Base-by-base conservation (phyloP, 2,888 invertebrate genomes). In the Heliconius erato region DNA sequence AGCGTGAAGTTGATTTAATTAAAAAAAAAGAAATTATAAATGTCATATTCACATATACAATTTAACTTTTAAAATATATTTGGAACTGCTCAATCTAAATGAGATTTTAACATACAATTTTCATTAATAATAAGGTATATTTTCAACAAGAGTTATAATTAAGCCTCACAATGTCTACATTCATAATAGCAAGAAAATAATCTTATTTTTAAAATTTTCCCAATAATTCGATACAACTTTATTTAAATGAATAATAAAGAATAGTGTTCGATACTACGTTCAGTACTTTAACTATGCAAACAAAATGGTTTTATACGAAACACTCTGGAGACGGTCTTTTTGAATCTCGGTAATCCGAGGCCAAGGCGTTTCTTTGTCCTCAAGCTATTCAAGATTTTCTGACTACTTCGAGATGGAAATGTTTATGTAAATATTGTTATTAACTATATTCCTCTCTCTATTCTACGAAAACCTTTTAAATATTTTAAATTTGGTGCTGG, bases 251-350 rank as follows among this genome's bases (percentile, higher is more conserved):
- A 35, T 9, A 63, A 23, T n/a, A 16, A 35, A 23, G 5, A 63
- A 63, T n/a, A 26, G 26, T 63, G 23, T 63, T 76, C 59, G 11
- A 76, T 76, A 63, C 14, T 35, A 40, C n/a, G n/a, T 40, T 59
- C 76, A 63, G 35, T n/a, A 63, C 14, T 76, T 76, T 63, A 35
- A 76, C 63, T 76, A 40, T 65, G 23, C 71, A 28, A 80, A 65
- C 79, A 77, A 72, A 65, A 68, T 49, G 67, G 72, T 77, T 84
- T 81, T 72, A 85, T 79, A 84, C 80, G 89, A 91, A 93, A 93
- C 91, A 89, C 92, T 91, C 92, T 82, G 86, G 92, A 91, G 93
- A 93, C 92, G 91, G 84, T 86, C 82, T 84, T 83, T 91, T 93
- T 91, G 92, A 93, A 92, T 92, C 90, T 89, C 89, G 80, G 77